Evolutionary conservation across 2,888 invertebrate genomes (phyloP), one percentile per base, ranked within the genome.

Genomic region (Epirrita christyi): DNA sequence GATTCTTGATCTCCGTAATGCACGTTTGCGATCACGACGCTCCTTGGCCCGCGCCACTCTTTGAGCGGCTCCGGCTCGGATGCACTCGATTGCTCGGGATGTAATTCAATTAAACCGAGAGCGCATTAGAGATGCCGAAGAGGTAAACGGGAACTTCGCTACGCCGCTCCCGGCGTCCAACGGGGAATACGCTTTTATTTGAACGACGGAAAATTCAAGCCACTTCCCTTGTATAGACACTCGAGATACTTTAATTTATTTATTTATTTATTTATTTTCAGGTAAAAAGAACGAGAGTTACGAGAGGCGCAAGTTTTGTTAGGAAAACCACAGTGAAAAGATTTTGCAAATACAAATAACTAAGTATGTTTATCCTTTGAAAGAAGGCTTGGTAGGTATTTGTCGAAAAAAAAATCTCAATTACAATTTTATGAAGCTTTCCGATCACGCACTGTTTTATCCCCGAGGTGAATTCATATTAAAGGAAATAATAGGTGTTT

Each of bases 21-120:
- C 59, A 59, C 66, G 55, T 61, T 58, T 54, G 65, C 56, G 59
- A 61, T 61, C 52, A 42, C 49, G 45, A 47, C 21, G 14, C 36
- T 59, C 52, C 55, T 60, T 48, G 60, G 43, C 47, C 38, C 42
- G 53, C 38, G 55, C 63, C 62, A 65, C 66, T 74, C 78, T 80
- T 80, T 80, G 75, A 77, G 66, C 64, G 61, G 27, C 41, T 43
- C 42, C 28, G 52, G 63, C 63, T 67, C 61, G 61, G 53, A 67
- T 78, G 78, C 77, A 80, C 71, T 75, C 75, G 73, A 81, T 80
- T 73, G 73, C 74, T 73, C 67, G 66, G 76, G 68, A 73, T 68
- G 79, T 85, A 86, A 87, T 87, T 86, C 82, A 85, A 89, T 88
- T 87, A 88, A 83, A 83, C 64, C 71, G 74, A 83, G 79, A 78